Conservation (phyloP, 2,888 invertebrate genomes). For the Ectemnius continuus region DNA sequence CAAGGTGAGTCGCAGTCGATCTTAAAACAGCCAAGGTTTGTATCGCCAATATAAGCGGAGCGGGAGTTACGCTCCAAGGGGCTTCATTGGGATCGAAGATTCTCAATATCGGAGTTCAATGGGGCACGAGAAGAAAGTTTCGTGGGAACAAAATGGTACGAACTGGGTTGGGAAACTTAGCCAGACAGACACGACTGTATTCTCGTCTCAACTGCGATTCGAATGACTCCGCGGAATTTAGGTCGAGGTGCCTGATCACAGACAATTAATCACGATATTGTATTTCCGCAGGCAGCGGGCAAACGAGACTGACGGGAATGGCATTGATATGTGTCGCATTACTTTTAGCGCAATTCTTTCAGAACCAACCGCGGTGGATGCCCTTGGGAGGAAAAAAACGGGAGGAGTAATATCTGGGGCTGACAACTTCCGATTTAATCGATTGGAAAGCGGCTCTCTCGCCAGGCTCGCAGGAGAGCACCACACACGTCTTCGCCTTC, state of each 20-base stretch:
- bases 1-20: no score
- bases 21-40: no score
- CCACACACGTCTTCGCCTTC: no score
- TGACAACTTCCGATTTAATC: background rate
- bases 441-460: background rate
- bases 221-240: constrained; percentile 43
- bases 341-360: constrained; percentile 18
- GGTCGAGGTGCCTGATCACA: constrained; percentile 41
- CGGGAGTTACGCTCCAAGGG: no score
- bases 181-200: constrained; percentile 1
- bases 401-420: background rate
- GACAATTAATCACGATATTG: constrained; percentile 49
- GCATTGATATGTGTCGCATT: constrained; percentile 26
- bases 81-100: no score
- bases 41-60: no score
- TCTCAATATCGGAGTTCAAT: background rate
- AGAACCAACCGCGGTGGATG: background rate
- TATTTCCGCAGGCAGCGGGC: constrained; percentile 38
- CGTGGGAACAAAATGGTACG: background rate
- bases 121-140: constrained; percentile 1
- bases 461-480: no score
- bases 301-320: constrained; percentile 42
- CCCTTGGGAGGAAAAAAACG: background rate
- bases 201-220: constrained; percentile 26
- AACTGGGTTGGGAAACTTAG: constrained; percentile 17